These are phyloP conservation scores for Trachops cirrhosus DNA, from an alignment of 2,797 vertebrate species.

Conservation along the genomic window DNA sequence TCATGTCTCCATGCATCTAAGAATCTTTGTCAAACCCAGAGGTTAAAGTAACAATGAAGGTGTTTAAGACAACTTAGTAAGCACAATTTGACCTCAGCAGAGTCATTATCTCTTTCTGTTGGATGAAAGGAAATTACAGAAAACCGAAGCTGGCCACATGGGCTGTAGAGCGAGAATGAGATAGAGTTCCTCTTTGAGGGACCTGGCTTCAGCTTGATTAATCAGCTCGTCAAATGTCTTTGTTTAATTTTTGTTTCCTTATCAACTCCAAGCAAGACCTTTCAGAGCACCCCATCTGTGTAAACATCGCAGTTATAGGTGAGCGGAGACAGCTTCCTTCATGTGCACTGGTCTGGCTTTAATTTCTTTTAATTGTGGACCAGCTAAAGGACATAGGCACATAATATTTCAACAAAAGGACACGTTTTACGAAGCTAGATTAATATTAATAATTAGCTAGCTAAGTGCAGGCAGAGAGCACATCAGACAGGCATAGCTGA, in stretches of 20 bases:
- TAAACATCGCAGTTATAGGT: conserved; percentile 2
- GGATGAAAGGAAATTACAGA: conserved; percentile 42
- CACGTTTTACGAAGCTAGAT: conserved; percentile 12
- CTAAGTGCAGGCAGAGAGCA: neutral
- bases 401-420: neutral
- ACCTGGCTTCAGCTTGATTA: conserved; percentile 21
- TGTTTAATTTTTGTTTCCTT: conserved; percentile 50
- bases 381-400: neutral
- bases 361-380: conserved; percentile 35
- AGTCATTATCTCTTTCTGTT: conserved; percentile 3
- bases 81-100: neutral
- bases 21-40: neutral
- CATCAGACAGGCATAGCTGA: neutral
- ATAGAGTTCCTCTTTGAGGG: neutral
- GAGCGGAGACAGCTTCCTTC: neutral
- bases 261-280: conserved; percentile 27
- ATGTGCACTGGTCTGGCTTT: neutral
- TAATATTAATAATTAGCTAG: neutral
- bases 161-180: neutral
- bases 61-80: conserved; percentile 3
- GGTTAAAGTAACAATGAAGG: neutral
- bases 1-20: neutral
- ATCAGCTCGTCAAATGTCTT: conserved; percentile 41
- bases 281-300: conserved; percentile 21
- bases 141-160: conserved; percentile 14